Conservation (phyloP, 2,797 vertebrate species). For the Hemibagrus guttatus region DNA sequence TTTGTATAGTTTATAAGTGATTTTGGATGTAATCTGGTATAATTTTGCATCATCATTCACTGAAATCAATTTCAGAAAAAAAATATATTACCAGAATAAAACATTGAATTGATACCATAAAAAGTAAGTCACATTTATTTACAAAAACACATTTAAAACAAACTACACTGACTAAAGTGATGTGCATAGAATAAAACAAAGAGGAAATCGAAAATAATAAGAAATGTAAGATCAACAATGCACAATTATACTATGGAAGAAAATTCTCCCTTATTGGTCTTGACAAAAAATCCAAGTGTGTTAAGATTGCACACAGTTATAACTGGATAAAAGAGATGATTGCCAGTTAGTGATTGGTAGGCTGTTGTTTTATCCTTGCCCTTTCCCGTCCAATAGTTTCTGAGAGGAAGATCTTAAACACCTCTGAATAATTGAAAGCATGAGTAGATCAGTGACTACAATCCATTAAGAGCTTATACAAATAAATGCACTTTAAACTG, state of each 20-base stretch:
- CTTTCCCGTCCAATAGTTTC: background rate
- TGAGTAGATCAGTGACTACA: background rate
- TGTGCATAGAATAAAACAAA: background rate
- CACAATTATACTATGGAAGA: background rate
- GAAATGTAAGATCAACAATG: background rate
- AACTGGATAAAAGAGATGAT: background rate
- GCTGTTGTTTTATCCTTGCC: background rate
- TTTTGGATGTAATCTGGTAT: background rate
- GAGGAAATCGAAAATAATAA: background rate
- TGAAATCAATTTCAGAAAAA: background rate
- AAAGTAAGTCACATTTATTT: background rate
- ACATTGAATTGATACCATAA: background rate
- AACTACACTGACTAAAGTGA: background rate
- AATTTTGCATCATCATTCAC: background rate
- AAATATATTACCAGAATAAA: background rate
- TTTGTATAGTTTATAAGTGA: background rate
- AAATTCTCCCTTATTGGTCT: background rate
- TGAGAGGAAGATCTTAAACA: background rate
- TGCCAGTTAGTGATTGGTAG: background rate
- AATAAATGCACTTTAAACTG: slow-evolving; percentile 26
- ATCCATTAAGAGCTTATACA: background rate
- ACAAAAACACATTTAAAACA: background rate
- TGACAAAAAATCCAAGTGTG: background rate
- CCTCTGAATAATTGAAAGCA: background rate
- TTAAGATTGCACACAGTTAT: background rate